A percentile compares a stretch with the other conserved stretches of the same genome.
Evolutionary conservation across 2,797 vertebrate genomes (phyloP).

Genomic region (Cottoperca gobio): DNA sequence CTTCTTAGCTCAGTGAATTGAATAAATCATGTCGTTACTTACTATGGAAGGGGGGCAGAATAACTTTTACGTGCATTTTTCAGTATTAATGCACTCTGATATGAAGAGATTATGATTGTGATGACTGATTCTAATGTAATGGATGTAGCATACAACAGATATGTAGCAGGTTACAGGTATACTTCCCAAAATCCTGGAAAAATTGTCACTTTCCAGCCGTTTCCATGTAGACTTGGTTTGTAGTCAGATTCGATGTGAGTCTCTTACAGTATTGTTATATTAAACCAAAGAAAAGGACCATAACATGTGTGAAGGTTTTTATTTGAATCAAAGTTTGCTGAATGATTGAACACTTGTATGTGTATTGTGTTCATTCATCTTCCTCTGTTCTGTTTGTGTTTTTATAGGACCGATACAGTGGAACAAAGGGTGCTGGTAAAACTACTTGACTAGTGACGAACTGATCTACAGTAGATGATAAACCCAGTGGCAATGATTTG

Average conservation of each 20-base stretch:
- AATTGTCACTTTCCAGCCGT: slow-evolving; percentile 27
- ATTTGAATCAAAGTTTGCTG: slow-evolving; percentile 13
- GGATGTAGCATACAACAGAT: slow-evolving; percentile 70
- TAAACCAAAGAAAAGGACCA: slow-evolving; percentile 59
- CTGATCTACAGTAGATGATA: neutral
- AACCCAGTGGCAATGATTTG: neutral
- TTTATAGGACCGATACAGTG: neutral
- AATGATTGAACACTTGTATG: neutral
- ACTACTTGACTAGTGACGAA: neutral
- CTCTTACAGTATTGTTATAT: slow-evolving; percentile 63
- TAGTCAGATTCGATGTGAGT: slow-evolving; percentile 57
- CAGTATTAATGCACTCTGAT: slow-evolving; percentile 37
- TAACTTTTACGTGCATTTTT: slow-evolving; percentile 25
- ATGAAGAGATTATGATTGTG: slow-evolving; percentile 38
- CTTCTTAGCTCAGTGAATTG: slow-evolving; percentile 64
- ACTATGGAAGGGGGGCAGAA: neutral
- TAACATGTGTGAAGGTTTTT: slow-evolving; percentile 30
- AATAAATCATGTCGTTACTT: slow-evolving; percentile 56
- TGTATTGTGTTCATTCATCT: slow-evolving; percentile 5
- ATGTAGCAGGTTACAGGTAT: slow-evolving; percentile 73
- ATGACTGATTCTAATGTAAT: slow-evolving; percentile 34
- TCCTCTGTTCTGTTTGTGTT: slow-evolving; percentile 18
- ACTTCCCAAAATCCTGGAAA: slow-evolving; percentile 34
- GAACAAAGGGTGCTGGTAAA: neutral
- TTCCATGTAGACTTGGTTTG: slow-evolving; percentile 33